phyloP scores from a whole-genome alignment of 2,888 invertebrate species.

The Eupeodes latifasciatus region DNA sequence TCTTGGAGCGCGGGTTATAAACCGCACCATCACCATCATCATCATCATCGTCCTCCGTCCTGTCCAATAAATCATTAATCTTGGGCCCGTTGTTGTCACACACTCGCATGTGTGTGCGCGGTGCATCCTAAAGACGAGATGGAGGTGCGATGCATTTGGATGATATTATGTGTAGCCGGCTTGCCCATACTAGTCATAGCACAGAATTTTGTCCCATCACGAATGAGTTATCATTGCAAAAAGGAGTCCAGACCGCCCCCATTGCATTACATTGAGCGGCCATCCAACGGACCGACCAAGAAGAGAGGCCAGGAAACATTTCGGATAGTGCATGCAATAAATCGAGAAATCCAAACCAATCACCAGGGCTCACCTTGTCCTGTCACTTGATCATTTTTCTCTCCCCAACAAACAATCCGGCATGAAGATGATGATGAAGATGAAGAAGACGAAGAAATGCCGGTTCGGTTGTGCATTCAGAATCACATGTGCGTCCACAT shows the following conservation, averaged over 20 bases:
- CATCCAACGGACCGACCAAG: not conserved
- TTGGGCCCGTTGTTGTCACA: conserved; percentile 59
- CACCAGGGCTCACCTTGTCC: conserved; percentile 73
- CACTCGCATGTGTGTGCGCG: not conserved
- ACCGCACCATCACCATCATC: conserved; percentile 29
- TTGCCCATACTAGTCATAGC: conserved; percentile 54
- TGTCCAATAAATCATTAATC: conserved; percentile 68
- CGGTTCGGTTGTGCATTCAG: conserved; percentile 21
- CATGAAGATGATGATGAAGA: not conserved
- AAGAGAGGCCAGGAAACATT: conserved; percentile 51
- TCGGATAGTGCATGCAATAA: conserved; percentile 59
- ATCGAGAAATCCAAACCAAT: conserved; percentile 74
- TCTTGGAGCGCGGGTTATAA: conserved; percentile 58
- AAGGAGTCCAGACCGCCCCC: conserved; percentile 60
- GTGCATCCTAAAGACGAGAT: not conserved
- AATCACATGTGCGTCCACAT: not conserved
- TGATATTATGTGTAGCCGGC: conserved; percentile 41
- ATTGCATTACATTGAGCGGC: conserved; percentile 13
- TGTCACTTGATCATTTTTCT: conserved; percentile 75
- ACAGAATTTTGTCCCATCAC: conserved; percentile 56
- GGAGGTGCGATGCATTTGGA: conserved; percentile 15
- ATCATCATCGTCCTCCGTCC: conserved; percentile 13
- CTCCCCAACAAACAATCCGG: conserved; percentile 33
- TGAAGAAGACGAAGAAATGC: conserved; percentile 42
- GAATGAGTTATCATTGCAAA: conserved; percentile 71